phyloP scores from a whole-genome alignment of 2,888 invertebrate genomes.

The Sisyra nigra region DNA sequence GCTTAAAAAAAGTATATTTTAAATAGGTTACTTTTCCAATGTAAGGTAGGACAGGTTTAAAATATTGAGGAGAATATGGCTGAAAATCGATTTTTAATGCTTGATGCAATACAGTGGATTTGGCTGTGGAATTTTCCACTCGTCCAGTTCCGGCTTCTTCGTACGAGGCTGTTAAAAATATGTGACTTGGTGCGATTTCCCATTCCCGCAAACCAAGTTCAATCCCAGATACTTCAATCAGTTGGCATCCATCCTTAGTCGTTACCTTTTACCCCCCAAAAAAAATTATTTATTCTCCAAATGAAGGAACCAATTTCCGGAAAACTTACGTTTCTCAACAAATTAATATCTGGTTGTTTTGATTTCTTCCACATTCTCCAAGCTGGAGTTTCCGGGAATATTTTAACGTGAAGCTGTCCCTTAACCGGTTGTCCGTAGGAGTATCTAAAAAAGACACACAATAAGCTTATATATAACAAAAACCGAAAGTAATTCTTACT shows the following conservation, averaged over 20 bases:
- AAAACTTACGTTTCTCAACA: constrained; percentile 14
- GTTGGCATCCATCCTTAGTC: constrained; percentile 22
- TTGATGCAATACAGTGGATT: constrained; percentile 37
- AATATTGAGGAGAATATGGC: constrained; percentile 37
- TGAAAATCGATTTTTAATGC: constrained; percentile 40
- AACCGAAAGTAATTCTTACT: constrained; percentile 21
- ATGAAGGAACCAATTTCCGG: no score
- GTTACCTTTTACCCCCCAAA: constrained; percentile 13
- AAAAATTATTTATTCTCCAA: not conserved
- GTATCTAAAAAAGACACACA: constrained; percentile 26
- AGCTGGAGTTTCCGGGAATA: constrained; percentile 21
- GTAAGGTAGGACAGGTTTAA: constrained; percentile 56
- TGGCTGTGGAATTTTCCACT: constrained; percentile 42
- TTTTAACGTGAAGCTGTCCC: constrained; percentile 31
- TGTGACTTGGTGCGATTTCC: constrained; percentile 22
- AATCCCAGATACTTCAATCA: constrained; percentile 22
- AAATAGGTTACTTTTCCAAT: constrained; percentile 36
- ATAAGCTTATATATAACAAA: not conserved
- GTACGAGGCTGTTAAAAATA: constrained; percentile 27
- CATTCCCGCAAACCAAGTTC: constrained; percentile 22
- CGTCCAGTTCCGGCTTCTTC: constrained; percentile 46
- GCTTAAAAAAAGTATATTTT: no score
- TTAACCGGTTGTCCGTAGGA: constrained; percentile 43
- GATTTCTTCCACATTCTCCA: constrained; percentile 19
- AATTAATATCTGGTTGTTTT: constrained; percentile 22